A percentile compares a stretch with the other conserved stretches of the same genome.
These are phyloP conservation scores for Drosophila mimica DNA, from an alignment of 2,888 invertebrate genomes.

Conservation along the genomic window DNA sequence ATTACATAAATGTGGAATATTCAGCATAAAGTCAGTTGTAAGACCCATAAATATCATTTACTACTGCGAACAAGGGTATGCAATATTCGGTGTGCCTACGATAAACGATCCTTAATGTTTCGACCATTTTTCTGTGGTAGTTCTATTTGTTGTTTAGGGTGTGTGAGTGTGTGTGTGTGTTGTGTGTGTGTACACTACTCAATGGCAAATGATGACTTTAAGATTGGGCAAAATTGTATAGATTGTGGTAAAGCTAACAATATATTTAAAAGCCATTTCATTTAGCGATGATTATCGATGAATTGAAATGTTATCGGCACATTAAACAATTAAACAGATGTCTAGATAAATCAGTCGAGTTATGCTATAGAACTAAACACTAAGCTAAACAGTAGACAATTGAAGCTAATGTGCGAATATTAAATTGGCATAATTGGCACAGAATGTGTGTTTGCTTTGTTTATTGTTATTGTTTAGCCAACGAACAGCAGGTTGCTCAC, in stretches of 20 bases:
- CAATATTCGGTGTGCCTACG: not conserved
- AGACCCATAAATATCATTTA: not conserved
- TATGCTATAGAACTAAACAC: not conserved
- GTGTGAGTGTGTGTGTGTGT: not conserved
- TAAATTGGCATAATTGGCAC: constrained; percentile 43
- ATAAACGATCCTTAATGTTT: not conserved
- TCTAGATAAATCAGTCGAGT: not conserved
- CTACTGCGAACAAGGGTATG: not conserved
- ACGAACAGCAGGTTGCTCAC: not conserved
- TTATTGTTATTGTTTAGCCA: constrained; percentile 23
- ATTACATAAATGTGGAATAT: not conserved
- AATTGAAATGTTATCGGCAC: constrained; percentile 1
- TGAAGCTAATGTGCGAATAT: constrained; percentile 1
- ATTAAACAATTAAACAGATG: not conserved
- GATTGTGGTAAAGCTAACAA: not conserved
- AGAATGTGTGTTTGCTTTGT: constrained; percentile 38
- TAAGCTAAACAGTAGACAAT: not conserved
- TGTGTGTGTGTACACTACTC: constrained; percentile 5
- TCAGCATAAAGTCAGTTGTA: not conserved
- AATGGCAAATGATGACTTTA: constrained; percentile 3
- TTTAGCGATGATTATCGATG: not conserved
- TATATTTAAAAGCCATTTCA: not conserved
- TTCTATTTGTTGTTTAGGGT: constrained; percentile 9
- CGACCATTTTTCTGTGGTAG: not conserved
- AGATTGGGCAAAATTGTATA: not conserved